Base-by-base conservation (phyloP, 2,113 vertebrate species). In the Colistium nudipinnis region DNA sequence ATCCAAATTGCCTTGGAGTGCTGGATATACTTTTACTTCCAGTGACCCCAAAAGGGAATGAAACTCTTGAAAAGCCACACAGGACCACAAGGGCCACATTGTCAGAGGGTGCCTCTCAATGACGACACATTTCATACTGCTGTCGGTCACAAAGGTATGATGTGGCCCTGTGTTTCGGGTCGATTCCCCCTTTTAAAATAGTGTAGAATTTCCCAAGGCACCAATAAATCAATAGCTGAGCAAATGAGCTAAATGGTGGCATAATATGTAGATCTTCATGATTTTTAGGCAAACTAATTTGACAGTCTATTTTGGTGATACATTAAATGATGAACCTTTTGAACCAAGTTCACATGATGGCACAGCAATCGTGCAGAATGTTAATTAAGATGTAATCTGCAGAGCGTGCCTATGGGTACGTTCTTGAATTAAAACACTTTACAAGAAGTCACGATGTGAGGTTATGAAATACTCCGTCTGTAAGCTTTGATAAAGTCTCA, bases 311-410 rank as follows among this genome's bases (percentile, higher is more conserved):
- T 54, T 56, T 67, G 16, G 19, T 62, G 16, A 75, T 67, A 45
- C 28, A 84, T 80, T 81, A 70, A 16, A 74, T 69, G 71, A 56
- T 45, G 27, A 59, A 55, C 62, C 57, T 81, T 80, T 81, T 55
- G 9, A 54, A 75, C 28, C 45, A 7, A 49, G 38, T 67, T 53
- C 56, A 70, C 54, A 79, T 57, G 70, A 78, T 66, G 44, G 62
- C 19, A 49, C 31, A 62, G 67, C 48, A 38, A 36, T 76, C 85
- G 70, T 80, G 53, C 48, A 51, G 16, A 76, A 55, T 56, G 43
- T 54, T 79, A 78, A 87, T 88, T 80, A 78, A 78, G 56, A 82
- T 81, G 56, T 61, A 72, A 86, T 74, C 83, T 67, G 55, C 57
- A 48, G 24, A 68, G 36, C 39, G 25, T 10, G 78, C 80, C 77